phyloP scores from a whole-genome alignment of 2,797 vertebrate species.

The Onychomys leucogaster region DNA sequence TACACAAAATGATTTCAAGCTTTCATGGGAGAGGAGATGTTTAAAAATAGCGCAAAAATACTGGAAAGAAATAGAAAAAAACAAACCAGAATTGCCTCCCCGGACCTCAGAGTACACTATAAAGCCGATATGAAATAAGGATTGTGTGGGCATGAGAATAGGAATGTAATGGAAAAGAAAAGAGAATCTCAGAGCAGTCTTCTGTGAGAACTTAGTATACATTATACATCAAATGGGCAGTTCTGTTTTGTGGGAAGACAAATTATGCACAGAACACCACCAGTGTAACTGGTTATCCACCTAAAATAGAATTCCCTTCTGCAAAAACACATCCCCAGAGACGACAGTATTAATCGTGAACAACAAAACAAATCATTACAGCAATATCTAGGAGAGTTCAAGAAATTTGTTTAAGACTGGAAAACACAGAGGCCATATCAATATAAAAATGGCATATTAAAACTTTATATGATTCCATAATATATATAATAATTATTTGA shows the following conservation, averaged over 20 bases:
- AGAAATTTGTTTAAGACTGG: background rate
- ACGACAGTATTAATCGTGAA: conserved; percentile 39
- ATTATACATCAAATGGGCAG: conserved; percentile 21
- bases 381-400: conserved; percentile 29
- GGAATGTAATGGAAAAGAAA: background rate
- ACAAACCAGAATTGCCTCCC: background rate
- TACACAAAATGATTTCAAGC: background rate
- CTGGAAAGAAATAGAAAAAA: background rate
- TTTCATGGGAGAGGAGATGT: conserved; percentile 13
- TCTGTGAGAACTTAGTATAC: conserved; percentile 41
- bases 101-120: background rate
- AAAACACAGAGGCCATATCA: conserved; percentile 22
- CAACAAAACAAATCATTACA: conserved; percentile 48
- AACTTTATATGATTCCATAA: background rate
- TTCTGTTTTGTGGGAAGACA: conserved; percentile 19
- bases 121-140: background rate
- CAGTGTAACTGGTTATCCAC: background rate
- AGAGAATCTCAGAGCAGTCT: background rate
- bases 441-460: background rate
- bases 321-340: conserved; percentile 22
- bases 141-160: background rate
- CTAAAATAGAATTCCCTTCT: conserved; percentile 44
- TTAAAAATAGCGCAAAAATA: background rate
- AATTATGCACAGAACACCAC: conserved; percentile 29
- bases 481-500: background rate